Percentiles rank a stretch among this genome's conserved stretches.
Evolutionary conservation across 2,888 invertebrate genomes (phyloP).

Genomic region (Flexamia atlantica): DNA sequence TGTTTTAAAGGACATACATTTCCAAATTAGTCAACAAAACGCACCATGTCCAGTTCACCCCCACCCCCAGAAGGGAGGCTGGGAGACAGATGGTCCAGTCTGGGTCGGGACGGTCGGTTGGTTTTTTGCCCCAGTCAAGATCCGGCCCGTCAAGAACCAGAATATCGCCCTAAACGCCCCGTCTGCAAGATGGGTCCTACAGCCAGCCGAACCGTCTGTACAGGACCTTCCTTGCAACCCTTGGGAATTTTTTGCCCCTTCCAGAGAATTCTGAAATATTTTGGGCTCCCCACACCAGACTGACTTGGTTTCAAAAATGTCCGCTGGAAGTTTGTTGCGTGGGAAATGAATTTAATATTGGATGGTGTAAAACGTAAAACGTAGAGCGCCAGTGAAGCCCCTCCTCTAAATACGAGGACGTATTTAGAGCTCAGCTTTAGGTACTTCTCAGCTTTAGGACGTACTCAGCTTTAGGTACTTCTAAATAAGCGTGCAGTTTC

Average conservation of each 20-base stretch:
- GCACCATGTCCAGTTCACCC: too few species aligned
- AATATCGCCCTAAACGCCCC: not conserved
- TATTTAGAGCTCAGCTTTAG: too few species aligned
- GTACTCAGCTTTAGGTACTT: too few species aligned
- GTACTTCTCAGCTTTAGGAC: too few species aligned
- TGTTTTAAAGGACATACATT: too few species aligned
- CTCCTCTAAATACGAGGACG: too few species aligned
- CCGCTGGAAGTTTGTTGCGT: not conserved
- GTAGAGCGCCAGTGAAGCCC: too few species aligned
- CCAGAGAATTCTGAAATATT: not conserved
- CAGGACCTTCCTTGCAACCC: conserved; percentile 9
- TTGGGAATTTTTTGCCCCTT: not conserved
- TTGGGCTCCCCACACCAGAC: not conserved
- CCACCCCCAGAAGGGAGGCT: not conserved
- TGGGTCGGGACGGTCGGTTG: not conserved
- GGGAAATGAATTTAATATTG: too few species aligned
- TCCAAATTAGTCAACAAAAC: too few species aligned
- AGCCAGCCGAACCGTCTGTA: not conserved
- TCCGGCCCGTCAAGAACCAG: not conserved
- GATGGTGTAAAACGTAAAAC: too few species aligned
- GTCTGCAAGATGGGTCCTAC: not conserved
- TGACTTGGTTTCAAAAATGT: not conserved
- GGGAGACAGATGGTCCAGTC: not conserved
- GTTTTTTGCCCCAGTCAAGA: not conserved
- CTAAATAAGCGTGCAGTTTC: too few species aligned